Conservation (phyloP, 1,140 invertebrate genomes). For the Stegodyphus dumicola region DNA sequence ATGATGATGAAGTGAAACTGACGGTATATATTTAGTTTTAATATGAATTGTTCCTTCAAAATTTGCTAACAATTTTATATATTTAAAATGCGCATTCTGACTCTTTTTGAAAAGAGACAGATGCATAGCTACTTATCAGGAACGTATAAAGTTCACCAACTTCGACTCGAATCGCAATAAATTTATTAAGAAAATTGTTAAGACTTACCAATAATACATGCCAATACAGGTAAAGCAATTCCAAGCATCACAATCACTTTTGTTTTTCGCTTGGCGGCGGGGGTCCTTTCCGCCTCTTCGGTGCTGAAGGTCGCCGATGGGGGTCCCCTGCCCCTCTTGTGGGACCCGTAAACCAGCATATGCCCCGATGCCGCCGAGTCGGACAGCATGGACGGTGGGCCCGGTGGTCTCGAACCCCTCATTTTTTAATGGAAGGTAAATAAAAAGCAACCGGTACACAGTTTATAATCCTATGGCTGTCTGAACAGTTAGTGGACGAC, state of each 20-base stretch:
- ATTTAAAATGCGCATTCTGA: no score
- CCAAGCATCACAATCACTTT: slow-evolving; percentile 44
- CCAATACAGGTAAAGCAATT: slow-evolving; percentile 45
- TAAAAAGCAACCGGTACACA: neutral
- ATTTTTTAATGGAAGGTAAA: neutral
- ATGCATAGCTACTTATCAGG: no score
- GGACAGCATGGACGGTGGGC: slow-evolving; percentile 40
- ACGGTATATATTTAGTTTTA: no score
- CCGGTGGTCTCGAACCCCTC: slow-evolving; percentile 21
- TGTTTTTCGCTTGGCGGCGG: neutral
- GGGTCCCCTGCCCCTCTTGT: neutral
- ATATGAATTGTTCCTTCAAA: no score
- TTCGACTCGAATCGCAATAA: no score
- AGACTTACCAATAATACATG: slow-evolving; percentile 44
- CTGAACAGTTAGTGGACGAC: no score
- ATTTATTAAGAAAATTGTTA: no score
- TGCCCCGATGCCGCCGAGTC: slow-evolving; percentile 24
- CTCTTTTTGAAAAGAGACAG: no score
- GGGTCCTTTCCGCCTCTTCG: neutral
- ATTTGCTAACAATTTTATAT: no score
- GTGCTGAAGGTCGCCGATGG: neutral
- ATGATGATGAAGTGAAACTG: no score
- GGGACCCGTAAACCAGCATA: slow-evolving; percentile 14
- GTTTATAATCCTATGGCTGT: neutral
- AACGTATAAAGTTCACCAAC: no score